Conservation (phyloP, 1,140 invertebrate species). For the Drosophila sp. region DNA sequence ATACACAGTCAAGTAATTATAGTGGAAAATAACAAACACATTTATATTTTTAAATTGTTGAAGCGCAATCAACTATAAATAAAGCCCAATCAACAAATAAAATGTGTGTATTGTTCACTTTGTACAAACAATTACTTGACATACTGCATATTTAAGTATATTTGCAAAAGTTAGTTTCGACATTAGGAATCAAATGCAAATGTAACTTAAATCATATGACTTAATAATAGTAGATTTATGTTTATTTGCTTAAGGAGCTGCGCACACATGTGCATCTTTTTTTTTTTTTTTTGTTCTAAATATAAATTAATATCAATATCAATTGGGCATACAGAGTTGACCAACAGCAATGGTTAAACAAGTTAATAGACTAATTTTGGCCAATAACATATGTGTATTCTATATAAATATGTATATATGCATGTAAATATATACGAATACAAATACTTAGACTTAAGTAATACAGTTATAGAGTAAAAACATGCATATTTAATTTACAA, state of each 20-base stretch:
- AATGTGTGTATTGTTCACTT: too few relatives aligned
- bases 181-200: slow-evolving; percentile 51
- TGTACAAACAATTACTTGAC: too few relatives aligned
- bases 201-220: slow-evolving; percentile 36
- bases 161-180: slow-evolving; percentile 38
- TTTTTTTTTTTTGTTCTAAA: slow-evolving; percentile 1
- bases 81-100: too few relatives aligned
- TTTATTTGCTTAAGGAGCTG: slow-evolving; percentile 13
- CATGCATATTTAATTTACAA: slow-evolving; percentile 40
- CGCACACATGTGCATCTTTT: neutral
- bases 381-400: slow-evolving; percentile 65
- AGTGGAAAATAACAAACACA: too few relatives aligned
- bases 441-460: slow-evolving; percentile 53
- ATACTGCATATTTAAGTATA: slow-evolving; percentile 16
- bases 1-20: too few relatives aligned
- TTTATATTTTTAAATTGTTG: too few relatives aligned
- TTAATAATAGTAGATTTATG: slow-evolving; percentile 23
- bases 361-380: slow-evolving; percentile 59
- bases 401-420: slow-evolving; percentile 18
- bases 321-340: slow-evolving; percentile 52
- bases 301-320: slow-evolving; percentile 38
- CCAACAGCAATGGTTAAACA: slow-evolving; percentile 58
- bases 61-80: too few relatives aligned
- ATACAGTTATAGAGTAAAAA: slow-evolving; percentile 70
- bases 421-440: slow-evolving; percentile 50